Evolutionary conservation across 2,797 vertebrate genomes (phyloP), one percentile per base, ranked within the genome.

Genomic region (Neostethus bicornis): DNA sequence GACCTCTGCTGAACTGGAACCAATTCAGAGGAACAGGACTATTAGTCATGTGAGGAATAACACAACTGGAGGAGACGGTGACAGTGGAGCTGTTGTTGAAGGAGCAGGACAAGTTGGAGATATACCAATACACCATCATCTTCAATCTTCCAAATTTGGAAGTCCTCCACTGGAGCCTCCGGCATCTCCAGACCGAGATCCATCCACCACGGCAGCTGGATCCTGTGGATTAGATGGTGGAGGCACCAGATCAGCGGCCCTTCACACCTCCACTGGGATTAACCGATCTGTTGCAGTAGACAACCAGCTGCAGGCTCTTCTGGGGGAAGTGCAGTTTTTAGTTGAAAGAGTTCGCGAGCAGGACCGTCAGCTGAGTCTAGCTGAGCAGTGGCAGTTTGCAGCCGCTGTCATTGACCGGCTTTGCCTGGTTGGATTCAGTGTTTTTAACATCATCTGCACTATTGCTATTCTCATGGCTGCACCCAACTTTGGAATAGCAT

Each of bases 401-500:
- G 92, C 92, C 0, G 92, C 92, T 0, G 92, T 94, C 47, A 89
- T 94, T 0, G 93, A 94, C 71, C 91, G 93, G 0, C 81, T 94
- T 48, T 94, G 93, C 54, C 79, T 94, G 60, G 85, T 94, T 17
- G 92, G 90, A 41, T 94, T 94, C 73, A 93, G 90, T 12, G 83
- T 94, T 63, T 91, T 94, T 77, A 94, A 94, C 88, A 92, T 92
- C 63, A 89, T 92, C 84, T 94, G 92, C 64, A 93, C 93, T 61
- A 92, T 94, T 24, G 90, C 92, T 25, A 94, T 94, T 58, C 92
- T 94, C 52, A 93, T 94, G 92, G 91, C 93, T 0, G 93, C 93
- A 0, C 93, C 93, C 54, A 93, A 93, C 75, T 94, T 94, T 48
- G 92, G 88, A 6, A 91, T 93, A 60, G 92, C 93, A 1, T 76